A percentile compares a stretch with the other conserved stretches of the same genome.
phyloP scores from a whole-genome alignment of 2,888 invertebrate genomes.

The Meganola albula region DNA sequence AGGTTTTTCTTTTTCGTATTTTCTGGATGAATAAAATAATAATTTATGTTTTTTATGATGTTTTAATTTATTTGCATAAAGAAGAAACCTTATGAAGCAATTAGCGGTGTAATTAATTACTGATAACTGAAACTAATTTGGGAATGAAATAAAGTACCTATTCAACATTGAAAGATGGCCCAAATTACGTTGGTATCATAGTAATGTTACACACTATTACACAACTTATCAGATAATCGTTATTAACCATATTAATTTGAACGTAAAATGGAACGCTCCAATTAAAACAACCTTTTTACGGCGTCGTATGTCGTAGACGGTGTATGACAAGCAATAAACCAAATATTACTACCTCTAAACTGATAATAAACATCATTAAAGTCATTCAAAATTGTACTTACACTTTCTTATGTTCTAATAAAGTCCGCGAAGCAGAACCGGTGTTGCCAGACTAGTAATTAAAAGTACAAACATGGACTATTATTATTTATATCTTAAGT shows the following conservation, averaged over 20 bases:
- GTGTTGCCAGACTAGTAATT: conserved; percentile 41
- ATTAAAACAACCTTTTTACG: conserved; percentile 60
- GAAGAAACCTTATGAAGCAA: no score
- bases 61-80: no score
- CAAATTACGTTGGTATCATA: conserved; percentile 27
- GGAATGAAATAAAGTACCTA: no score
- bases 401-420: conserved; percentile 37
- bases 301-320: conserved; percentile 29
- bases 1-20: no score
- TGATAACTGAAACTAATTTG: no score
- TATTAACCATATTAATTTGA: conserved; percentile 52
- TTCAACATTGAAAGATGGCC: no score
- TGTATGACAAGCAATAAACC: conserved; percentile 57
- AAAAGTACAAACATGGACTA: conserved; percentile 38
- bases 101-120: no score
- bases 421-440: conserved; percentile 35
- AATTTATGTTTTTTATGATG: no score
- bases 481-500: conserved; percentile 40
- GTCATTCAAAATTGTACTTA: conserved; percentile 51
- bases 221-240: conserved; percentile 42
- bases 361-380: conserved; percentile 53
- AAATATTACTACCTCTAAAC: conserved; percentile 51
- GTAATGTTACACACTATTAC: conserved; percentile 24
- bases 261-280: conserved; percentile 53
- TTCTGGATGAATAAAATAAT: no score